Percentiles rank a stretch among this genome's conserved stretches.
These are phyloP conservation scores for Aulostomus chinensis DNA, from an alignment of 2,797 vertebrate species.

Conservation along the genomic window DNA sequence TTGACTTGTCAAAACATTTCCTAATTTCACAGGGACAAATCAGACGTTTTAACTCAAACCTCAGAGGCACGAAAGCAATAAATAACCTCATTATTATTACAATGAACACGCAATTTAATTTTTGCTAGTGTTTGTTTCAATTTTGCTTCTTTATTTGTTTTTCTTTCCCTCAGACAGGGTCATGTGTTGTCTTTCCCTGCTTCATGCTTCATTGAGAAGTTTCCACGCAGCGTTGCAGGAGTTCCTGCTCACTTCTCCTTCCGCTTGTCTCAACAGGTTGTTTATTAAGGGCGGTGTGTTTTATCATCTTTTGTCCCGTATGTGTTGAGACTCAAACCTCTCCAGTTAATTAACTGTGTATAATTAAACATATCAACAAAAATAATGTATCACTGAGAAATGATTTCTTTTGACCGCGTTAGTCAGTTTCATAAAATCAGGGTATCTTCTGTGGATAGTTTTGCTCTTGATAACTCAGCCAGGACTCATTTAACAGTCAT, in stretches of 20 bases:
- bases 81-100: slow-evolving; percentile 49
- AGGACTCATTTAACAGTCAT: too few species aligned
- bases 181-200: slow-evolving; percentile 21
- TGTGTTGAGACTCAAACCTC: too few species aligned
- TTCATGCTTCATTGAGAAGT: slow-evolving; percentile 51
- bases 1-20: slow-evolving; percentile 54
- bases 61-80: slow-evolving; percentile 58
- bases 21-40: slow-evolving; percentile 61
- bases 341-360: too few species aligned
- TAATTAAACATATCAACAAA: too few species aligned
- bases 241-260: slow-evolving; percentile 47
- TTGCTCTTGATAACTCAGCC: too few species aligned
- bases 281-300: slow-evolving; percentile 44
- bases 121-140: slow-evolving; percentile 12
- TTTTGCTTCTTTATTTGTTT: background rate
- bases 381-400: too few species aligned
- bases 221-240: slow-evolving; percentile 49
- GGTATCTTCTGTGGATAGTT: too few species aligned
- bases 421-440: too few species aligned
- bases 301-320: too few species aligned
- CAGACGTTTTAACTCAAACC: slow-evolving; percentile 61
- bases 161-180: slow-evolving; percentile 39
- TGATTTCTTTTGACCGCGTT: too few species aligned
- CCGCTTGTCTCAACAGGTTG: slow-evolving; percentile 64
- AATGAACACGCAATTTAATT: slow-evolving; percentile 28